phyloP scores from a whole-genome alignment of 2,113 vertebrate species.

The Amphilophus citrinellus region DNA sequence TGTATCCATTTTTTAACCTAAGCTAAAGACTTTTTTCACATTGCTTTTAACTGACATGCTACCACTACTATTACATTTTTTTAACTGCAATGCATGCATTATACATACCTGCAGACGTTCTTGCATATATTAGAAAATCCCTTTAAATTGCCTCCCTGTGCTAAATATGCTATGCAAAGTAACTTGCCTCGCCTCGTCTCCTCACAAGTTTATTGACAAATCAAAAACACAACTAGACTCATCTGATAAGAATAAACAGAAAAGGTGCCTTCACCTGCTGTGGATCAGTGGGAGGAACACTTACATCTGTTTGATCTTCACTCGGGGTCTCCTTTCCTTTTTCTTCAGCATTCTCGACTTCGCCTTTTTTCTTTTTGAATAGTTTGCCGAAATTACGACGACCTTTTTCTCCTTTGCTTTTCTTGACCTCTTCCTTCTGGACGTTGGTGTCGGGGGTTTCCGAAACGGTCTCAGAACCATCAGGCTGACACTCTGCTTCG shows the following conservation, averaged over 20 bases:
- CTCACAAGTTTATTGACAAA: neutral
- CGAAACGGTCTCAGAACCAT: neutral
- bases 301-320: constrained; percentile 32
- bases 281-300: constrained; percentile 10
- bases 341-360: neutral
- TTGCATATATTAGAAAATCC: neutral
- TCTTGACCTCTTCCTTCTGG: constrained; percentile 28
- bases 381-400: constrained; percentile 43
- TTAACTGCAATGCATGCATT: neutral
- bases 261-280: constrained; percentile 45
- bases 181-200: neutral
- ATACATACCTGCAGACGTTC: accelerated
- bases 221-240: neutral
- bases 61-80: neutral
- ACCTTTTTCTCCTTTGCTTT: constrained; percentile 25
- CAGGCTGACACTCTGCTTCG: neutral
- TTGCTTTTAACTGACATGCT: neutral
- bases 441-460: neutral
- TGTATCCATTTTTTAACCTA: neutral
- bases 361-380: constrained; percentile 56
- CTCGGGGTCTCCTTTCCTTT: constrained; percentile 15
- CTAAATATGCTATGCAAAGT: neutral
- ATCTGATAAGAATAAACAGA: neutral
- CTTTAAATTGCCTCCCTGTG: neutral
- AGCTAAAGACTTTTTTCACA: accelerated